Conservation (phyloP, 1,140 invertebrate species). For the Pseudoatta argentina region DNA sequence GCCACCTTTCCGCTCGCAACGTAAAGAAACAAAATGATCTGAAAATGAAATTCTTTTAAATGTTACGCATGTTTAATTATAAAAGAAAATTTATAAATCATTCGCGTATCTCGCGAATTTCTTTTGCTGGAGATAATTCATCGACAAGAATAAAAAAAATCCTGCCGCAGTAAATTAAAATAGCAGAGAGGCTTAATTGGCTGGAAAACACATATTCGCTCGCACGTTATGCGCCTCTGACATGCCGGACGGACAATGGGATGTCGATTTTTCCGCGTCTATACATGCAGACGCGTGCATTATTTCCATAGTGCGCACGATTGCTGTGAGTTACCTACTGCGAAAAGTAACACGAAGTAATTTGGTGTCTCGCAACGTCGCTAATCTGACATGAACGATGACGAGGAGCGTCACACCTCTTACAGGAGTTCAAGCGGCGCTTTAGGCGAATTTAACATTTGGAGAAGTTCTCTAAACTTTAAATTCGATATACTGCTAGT, state of each 20-base stretch:
- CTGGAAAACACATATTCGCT: slow-evolving; percentile 19
- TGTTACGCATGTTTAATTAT: background rate
- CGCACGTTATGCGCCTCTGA: slow-evolving; percentile 19
- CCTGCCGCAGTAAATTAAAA: slow-evolving; percentile 10
- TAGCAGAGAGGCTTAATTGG: slow-evolving; percentile 10
- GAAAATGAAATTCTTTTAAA: background rate
- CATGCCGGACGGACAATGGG: slow-evolving; percentile 20
- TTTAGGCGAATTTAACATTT: slow-evolving; percentile 62
- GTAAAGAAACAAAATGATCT: background rate
- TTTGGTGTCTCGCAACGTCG: slow-evolving; percentile 68
- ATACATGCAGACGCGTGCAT: slow-evolving; percentile 41
- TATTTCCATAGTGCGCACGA: slow-evolving; percentile 33
- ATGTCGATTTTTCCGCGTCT: slow-evolving; percentile 24
- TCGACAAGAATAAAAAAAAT: slow-evolving; percentile 1
- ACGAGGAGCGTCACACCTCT: slow-evolving; percentile 9
- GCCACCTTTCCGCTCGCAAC: background rate
- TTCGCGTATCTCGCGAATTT: background rate
- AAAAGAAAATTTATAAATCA: background rate
- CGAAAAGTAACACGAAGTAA: slow-evolving; percentile 73
- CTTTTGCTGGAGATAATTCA: slow-evolving; percentile 1
- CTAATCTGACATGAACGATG: slow-evolving; percentile 50
- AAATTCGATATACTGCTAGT: slow-evolving; percentile 51
- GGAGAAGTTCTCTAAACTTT: slow-evolving; percentile 58
- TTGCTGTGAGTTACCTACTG: slow-evolving; percentile 53
- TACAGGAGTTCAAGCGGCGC: slow-evolving; percentile 50